These are phyloP conservation scores for Dicycla oo DNA, from an alignment of 2,888 invertebrate genomes.

Conservation along the genomic window DNA sequence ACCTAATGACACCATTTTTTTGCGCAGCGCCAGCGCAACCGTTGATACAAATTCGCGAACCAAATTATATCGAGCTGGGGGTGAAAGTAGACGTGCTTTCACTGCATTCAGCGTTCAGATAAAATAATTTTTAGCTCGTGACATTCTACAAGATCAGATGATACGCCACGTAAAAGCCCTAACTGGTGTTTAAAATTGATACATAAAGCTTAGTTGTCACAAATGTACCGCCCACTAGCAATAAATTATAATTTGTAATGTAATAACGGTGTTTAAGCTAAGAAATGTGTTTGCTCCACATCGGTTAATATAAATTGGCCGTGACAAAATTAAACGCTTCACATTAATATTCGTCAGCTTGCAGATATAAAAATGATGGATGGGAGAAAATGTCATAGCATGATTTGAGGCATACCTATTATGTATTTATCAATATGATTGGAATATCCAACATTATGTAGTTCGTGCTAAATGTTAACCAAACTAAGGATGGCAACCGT, in stretches of 20 bases:
- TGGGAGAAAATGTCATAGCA: constrained; percentile 4
- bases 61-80: constrained; percentile 76
- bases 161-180: constrained; percentile 56
- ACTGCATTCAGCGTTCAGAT: constrained; percentile 75
- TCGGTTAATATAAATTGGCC: constrained; percentile 51
- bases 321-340: constrained; percentile 53
- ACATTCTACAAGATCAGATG: constrained; percentile 66
- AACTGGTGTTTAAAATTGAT: constrained; percentile 57
- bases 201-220: constrained; percentile 61
- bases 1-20: constrained; percentile 86
- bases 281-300: constrained; percentile 51
- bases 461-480: constrained; percentile 49
- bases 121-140: constrained; percentile 68
- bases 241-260: constrained; percentile 55
- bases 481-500: constrained; percentile 45
- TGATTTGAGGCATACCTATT: constrained; percentile 2
- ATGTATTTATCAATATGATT: constrained; percentile 11
- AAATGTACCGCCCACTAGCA: constrained; percentile 46
- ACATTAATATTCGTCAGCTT: constrained; percentile 52
- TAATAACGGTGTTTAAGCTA: constrained; percentile 47
- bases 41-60: constrained; percentile 84
- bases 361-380: constrained; percentile 51
- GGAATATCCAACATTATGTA: constrained; percentile 31
- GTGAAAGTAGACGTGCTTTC: constrained; percentile 86
- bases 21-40: constrained; percentile 73